A percentile compares a stretch with the other conserved stretches of the same genome.
Evolutionary conservation across 2,113 vertebrate species (phyloP).

Genomic region (Pelvicachromis taeniatus): DNA sequence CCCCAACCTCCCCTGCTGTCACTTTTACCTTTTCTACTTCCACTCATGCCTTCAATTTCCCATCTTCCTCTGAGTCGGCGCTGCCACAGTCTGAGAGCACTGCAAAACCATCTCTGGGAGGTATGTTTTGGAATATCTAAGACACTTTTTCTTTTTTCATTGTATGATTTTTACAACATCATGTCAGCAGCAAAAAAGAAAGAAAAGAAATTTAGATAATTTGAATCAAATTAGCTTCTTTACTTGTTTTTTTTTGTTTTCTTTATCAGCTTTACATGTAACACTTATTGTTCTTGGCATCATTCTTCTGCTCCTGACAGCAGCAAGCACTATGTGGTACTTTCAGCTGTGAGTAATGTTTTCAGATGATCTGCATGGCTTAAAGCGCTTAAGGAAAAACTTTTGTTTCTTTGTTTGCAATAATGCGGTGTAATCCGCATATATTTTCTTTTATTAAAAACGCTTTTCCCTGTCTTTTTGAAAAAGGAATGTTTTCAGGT

Average conservation of each 20-base stretch:
- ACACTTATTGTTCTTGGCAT: slow-evolving; percentile 15
- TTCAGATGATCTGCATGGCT: not conserved
- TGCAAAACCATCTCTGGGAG: not conserved
- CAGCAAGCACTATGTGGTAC: slow-evolving; percentile 29
- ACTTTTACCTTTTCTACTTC: not conserved
- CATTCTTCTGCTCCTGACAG: slow-evolving; percentile 25
- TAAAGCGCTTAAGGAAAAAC: not conserved
- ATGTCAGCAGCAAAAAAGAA: not conserved
- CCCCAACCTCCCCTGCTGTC: not conserved
- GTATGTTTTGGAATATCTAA: not conserved
- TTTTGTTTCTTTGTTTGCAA: not conserved
- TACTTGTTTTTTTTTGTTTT: not conserved
- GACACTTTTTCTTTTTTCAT: not conserved
- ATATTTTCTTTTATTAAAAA: not conserved
- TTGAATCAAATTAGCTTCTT: not conserved
- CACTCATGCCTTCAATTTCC: not conserved
- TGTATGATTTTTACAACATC: not conserved
- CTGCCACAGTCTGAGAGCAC: not conserved
- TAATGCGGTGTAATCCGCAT: not conserved
- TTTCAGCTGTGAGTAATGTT: slow-evolving; percentile 54
- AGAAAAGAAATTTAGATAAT: not conserved
- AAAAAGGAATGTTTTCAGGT: not conserved
- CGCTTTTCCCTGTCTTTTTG: not conserved
- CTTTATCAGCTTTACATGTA: slow-evolving; percentile 17
- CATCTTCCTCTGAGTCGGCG: not conserved